Evolutionary conservation across 30 jellyfish, hydroid and myxozoan species (phyloP).

Genomic region (Pseudorhiza aurosa): DNA sequence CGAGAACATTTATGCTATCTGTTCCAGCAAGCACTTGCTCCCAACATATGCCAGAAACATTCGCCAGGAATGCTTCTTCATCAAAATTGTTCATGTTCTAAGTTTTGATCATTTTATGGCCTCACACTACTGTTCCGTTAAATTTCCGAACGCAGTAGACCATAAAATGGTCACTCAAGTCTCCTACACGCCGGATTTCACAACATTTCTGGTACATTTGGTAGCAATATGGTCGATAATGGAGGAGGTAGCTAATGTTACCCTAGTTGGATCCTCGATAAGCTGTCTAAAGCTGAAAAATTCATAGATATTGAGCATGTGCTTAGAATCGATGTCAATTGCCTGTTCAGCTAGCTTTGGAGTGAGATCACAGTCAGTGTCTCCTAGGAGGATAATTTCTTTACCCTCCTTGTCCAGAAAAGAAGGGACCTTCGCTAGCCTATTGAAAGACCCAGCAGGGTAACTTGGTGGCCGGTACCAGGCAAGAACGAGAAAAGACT

Average conservation of each 20-base stretch:
- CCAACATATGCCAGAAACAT: slow-evolving; percentile 54
- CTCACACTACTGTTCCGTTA: slow-evolving; percentile 34
- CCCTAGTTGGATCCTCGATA: slow-evolving; percentile 48
- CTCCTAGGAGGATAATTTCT: slow-evolving; percentile 39
- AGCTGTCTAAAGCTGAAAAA: slow-evolving; percentile 29
- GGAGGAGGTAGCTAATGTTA: slow-evolving; percentile 16
- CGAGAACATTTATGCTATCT: slow-evolving; percentile 24
- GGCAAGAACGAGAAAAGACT: slow-evolving; percentile 12
- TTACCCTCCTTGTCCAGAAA: slow-evolving; percentile 25
- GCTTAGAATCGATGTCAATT: neutral
- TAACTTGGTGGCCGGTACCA: slow-evolving; percentile 52
- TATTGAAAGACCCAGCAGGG: slow-evolving; percentile 34
- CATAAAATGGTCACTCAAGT: slow-evolving; percentile 18
- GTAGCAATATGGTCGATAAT: slow-evolving; percentile 32
- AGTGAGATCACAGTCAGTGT: slow-evolving; percentile 39
- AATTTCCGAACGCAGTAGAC: slow-evolving; percentile 41
- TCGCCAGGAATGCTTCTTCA: slow-evolving; percentile 47
- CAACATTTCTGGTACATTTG: slow-evolving; percentile 12
- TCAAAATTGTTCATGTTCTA: slow-evolving; percentile 28
- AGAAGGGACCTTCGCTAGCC: slow-evolving; percentile 6
- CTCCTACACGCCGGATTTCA: slow-evolving; percentile 22
- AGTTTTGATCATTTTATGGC: slow-evolving; percentile 52
- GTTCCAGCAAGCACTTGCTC: slow-evolving; percentile 45
- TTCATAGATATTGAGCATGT: slow-evolving; percentile 4
- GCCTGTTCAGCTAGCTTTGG: neutral